phyloP scores from a whole-genome alignment of 2,888 invertebrate genomes.

The Saturnia pavonia region DNA sequence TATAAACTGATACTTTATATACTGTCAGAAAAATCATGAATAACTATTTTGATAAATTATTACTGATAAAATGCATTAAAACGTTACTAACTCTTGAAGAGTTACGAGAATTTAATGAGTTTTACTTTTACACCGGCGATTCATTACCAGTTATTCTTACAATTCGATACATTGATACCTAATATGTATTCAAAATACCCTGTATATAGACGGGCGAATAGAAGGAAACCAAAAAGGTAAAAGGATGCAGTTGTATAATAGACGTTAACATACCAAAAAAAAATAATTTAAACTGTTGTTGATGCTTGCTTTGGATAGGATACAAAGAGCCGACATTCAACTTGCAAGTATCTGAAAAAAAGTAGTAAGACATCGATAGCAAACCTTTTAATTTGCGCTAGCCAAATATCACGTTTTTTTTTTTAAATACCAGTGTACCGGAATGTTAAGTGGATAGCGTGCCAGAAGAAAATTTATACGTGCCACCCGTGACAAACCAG shows the following conservation, averaged over 20 bases:
- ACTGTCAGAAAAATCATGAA: background rate
- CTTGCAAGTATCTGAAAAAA: too few species aligned
- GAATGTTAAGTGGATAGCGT: too few species aligned
- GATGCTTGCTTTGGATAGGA: too few species aligned
- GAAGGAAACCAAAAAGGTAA: background rate
- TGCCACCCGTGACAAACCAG: too few species aligned
- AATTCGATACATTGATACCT: background rate
- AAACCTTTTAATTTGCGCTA: too few species aligned
- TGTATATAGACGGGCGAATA: background rate
- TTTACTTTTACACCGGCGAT: background rate
- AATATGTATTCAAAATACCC: background rate
- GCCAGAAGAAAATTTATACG: too few species aligned
- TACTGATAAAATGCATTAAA: background rate
- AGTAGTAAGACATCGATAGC: too few species aligned
- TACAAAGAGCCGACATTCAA: background rate
- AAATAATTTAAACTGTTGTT: background rate
- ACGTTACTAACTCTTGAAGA: background rate
- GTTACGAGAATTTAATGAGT: background rate
- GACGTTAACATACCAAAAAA: too few species aligned
- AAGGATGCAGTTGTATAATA: too few species aligned
- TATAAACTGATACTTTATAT: too few species aligned
- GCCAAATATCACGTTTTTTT: too few species aligned
- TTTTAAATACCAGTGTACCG: too few species aligned
- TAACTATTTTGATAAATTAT: background rate
- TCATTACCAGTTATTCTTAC: background rate